These are phyloP conservation scores for Apodemia hepburni DNA, from an alignment of 2,888 invertebrate genomes.

Conservation along the genomic window DNA sequence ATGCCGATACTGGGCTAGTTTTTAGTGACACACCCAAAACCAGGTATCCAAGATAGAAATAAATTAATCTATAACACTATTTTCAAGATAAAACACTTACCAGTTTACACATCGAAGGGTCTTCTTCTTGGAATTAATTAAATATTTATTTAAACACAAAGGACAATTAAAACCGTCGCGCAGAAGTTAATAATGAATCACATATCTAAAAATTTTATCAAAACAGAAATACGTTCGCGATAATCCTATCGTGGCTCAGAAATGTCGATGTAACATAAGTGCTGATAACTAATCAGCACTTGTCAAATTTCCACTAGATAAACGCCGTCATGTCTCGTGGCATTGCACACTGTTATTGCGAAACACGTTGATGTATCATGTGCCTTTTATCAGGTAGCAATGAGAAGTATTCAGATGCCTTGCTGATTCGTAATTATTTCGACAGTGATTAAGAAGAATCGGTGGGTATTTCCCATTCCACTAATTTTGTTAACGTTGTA, in stretches of 20 bases:
- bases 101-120: neutral
- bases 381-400: neutral
- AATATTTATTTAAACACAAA: neutral
- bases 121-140: neutral
- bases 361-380: conserved; percentile 3
- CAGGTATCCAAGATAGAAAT: neutral
- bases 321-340: conserved; percentile 37
- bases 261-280: conserved; percentile 42
- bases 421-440: neutral
- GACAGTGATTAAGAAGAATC: neutral
- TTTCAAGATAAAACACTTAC: neutral
- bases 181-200: conserved; percentile 2
- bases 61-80: neutral
- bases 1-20: too few species aligned
- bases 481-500: too few species aligned
- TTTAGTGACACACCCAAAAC: neutral
- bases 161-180: conserved; percentile 1
- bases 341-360: neutral
- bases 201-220: conserved; percentile 3
- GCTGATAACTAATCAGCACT: conserved; percentile 39
- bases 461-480: neutral
- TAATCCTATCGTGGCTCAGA: conserved; percentile 31
- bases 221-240: conserved; percentile 19
- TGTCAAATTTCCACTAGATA: conserved; percentile 28
- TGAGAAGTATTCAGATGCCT: neutral